Evolutionary conservation across 1,140 invertebrate species (phyloP), one percentile per base, ranked within the genome.

Genomic region (Cherax quadricarinatus): DNA sequence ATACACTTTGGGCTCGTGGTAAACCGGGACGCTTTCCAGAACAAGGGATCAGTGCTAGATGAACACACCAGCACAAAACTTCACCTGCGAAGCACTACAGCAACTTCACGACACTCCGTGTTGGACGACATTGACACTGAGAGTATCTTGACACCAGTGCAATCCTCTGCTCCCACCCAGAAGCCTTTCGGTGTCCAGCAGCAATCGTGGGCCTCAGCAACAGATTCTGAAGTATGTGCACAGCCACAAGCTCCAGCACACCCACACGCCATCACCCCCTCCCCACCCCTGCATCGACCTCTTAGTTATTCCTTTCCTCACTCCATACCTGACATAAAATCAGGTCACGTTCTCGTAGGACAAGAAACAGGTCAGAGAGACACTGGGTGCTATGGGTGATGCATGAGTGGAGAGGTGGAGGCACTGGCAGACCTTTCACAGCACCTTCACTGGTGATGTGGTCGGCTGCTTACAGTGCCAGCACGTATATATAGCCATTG

Each of bases 21-120:
- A 84, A 84, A n/a, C 21, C n/a, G 7, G 16, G 83, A 60, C 83
- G 30, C 83, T 85, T 85, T 85, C 62, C 83, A 85, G 83, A 60
- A 41, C 48, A 66, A 70, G 48, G 70, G 62, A 2, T 41, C 60
- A 41, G 83, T 70, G 62, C 57, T 62, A 18, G 60, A 85, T 6
- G 83, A 85, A 66, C n/a, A 48, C 30, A 70, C 60, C 60, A 21
- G 70, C 83, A 70, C 57, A n/a, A 30, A 85, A 60, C 60, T 41
- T 14, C 83, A 85, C 60, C 83, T 62, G 6, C 60, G 70, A 30
- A 70, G 70, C 83, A 48, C 14, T 9, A 41, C 62, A 62, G 83
- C 83, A 57, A 30, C 83, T 21, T 21, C 62, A 48, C 83, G 48
- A 66, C 60, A 70, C 83, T 14, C 83, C 60, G 60, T 70, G 9